phyloP scores from a whole-genome alignment of 1,140 invertebrate genomes.

The Zaprionus nigranus region DNA sequence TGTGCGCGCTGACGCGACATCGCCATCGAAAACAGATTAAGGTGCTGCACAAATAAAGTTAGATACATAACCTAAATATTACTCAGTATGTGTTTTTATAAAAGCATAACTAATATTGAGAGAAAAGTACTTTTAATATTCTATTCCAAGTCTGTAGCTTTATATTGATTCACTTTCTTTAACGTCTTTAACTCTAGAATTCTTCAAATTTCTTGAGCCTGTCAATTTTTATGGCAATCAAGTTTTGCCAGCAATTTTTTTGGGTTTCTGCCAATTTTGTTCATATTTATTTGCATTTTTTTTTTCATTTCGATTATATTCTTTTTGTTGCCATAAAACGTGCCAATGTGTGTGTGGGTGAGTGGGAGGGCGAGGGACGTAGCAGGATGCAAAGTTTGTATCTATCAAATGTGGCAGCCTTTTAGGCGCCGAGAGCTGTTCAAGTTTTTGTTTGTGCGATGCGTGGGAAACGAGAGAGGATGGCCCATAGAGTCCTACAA shows the following conservation, averaged over 20 bases:
- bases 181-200: neutral
- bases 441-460: constrained; percentile 9
- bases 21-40: constrained; percentile 7
- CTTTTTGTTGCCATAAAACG: constrained; percentile 27
- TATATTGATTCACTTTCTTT: neutral
- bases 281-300: constrained; percentile 8
- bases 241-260: constrained; percentile 3
- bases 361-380: neutral
- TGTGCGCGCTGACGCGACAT: constrained; percentile 23
- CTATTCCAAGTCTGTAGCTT: neutral
- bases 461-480: neutral
- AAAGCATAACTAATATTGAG: no score
- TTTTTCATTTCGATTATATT: constrained; percentile 5
- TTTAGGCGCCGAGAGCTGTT: constrained; percentile 29
- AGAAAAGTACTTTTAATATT: no score
- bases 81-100: no score
- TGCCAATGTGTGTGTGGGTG: constrained; percentile 12
- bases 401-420: constrained; percentile 32
- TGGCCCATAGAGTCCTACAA: neutral
- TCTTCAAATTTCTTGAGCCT: constrained; percentile 4
- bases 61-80: no score
- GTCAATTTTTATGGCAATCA: constrained; percentile 9
- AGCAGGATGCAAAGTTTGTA: constrained; percentile 10
- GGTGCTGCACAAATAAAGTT: neutral
- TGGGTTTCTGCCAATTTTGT: constrained; percentile 15